These are phyloP conservation scores for Tiliacea aurago DNA, from an alignment of 2,888 invertebrate genomes.

Conservation along the genomic window DNA sequence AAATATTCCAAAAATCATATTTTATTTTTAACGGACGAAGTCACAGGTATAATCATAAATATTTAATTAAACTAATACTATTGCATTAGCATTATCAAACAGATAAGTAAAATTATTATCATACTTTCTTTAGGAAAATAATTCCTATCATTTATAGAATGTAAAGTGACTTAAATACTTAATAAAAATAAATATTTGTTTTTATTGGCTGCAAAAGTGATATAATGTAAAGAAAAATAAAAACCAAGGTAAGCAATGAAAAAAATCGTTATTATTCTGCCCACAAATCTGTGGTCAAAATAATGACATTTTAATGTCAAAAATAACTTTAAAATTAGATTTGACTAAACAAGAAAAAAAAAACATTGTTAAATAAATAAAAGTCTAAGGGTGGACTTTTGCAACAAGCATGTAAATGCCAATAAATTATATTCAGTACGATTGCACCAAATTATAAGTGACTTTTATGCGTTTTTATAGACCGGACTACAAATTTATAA, in stretches of 20 bases:
- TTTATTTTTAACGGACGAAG: constrained; percentile 8
- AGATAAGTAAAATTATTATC: neutral
- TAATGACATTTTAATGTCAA: neutral
- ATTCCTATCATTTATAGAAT: neutral
- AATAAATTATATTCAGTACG: constrained; percentile 34
- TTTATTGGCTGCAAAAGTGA: constrained; percentile 42
- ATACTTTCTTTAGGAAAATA: constrained; percentile 14
- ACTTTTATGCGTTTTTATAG: constrained; percentile 38
- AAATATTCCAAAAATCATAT: constrained; percentile 12
- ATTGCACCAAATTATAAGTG: constrained; percentile 28
- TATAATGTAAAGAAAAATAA: neutral
- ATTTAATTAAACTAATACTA: constrained; percentile 51
- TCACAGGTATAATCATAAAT: constrained; percentile 29
- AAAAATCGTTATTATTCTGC: neutral
- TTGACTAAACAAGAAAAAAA: neutral
- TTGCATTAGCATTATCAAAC: constrained; percentile 40
- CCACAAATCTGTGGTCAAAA: neutral
- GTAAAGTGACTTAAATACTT: constrained; percentile 23
- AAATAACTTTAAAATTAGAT: neutral
- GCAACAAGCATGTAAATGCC: constrained; percentile 34
- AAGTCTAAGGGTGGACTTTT: constrained; percentile 25
- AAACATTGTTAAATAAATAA: neutral
- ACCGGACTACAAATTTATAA: neutral
- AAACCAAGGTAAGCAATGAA: neutral
- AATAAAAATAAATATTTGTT: constrained; percentile 43